Base-by-base conservation (phyloP, 2,888 invertebrate genomes). In the Formica aserva region DNA sequence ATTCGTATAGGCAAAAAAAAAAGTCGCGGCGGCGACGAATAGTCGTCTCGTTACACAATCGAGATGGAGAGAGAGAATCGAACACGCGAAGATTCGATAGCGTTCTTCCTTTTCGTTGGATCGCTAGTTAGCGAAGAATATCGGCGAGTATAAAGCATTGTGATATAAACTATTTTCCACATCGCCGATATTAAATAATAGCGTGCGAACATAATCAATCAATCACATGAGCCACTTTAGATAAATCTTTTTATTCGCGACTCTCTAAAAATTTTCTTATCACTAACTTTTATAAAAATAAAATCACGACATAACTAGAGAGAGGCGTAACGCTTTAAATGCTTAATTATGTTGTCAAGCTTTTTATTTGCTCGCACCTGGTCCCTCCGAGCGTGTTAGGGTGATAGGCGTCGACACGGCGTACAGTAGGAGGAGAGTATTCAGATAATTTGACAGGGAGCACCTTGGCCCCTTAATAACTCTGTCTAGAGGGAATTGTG, bases 1-100 rank as follows among this genome's bases (percentile, higher is more conserved):
- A 92, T 93, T 90, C 90, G 91, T 92, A 89, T 89, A 77, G 88
- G 87, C 88, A 90, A 91, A 92, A 92, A 92, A 32, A 84, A 38
- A 13, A 52, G 11, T 82, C 82, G 75, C 86, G 83, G 87, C 62
- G 22, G 76, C 77, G 57, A 52, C 63, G 26, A 67, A 66, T 67
- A 57, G 82, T 82, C 66, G 66, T 82, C 78, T 86, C 85, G 86
- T 89, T 87, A 78, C 89, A 86, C 88, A 87, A 89, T 52, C 85
- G 5, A 82, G 18, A 48, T 3, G 13, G 69, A 85, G 75, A 86
- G 85, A 85, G 85, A 82, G 87, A 77, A 84, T 71, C 48, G 83
- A 80, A 65, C 18, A 9, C 48, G 67, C n/a, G 32, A 76, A 62
- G 57, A 62, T 60, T 83, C 45, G 9, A 57, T 63, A 63, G 65